Base-by-base conservation (phyloP, 2,797 vertebrate species). In the Petrocephalus sullivani region DNA sequence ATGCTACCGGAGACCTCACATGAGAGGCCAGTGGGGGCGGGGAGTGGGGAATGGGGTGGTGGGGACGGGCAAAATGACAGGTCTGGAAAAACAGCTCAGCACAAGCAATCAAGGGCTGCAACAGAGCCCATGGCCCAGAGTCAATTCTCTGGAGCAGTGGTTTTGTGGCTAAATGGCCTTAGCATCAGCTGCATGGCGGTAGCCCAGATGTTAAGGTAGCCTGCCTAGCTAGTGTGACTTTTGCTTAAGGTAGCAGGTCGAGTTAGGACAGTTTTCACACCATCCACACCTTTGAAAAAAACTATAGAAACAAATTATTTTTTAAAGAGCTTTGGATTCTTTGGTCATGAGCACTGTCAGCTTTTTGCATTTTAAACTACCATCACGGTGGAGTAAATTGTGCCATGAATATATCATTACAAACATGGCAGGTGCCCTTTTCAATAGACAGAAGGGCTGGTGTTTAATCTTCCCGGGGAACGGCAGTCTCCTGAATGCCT, bases 51-150 rank as follows among this genome's bases (percentile, higher is more conserved):
- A 33, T 86, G 56, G 23, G 54, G 83, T 28, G 51, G 83, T 33
- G 41, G 19, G 81, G 78, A 88, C 16, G 53, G 71, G 75, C 53
- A 87, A 75, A 46, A 46, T 60, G 78, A 64, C 57, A 83, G 78
- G 41, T 64, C 57, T 84, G 78, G 78, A 64, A 88, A 58, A 88
- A 82, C 75, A 84, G 23, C 87, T 84, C 87, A 54, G 37, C 37
- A 87, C 49, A 58, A 82, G 57, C 41, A 60, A 86, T 86, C 84
- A 86, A 41, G 84, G 54, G 46, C 51, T 83, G 49, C 81, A 83
- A 60, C 84, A n/a, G 54, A 86, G 56, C 84, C 84, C 84, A n/a
- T 86, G 84, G 28, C 16, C 41, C 54, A 33, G 53, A 60, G 56
- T 86, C 54, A 86, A n/a, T 58, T 51, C 85, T 64, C 85, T 46